These are phyloP conservation scores for Typhlichthys subterraneus DNA, from an alignment of 2,797 vertebrate species.

Conservation along the genomic window DNA sequence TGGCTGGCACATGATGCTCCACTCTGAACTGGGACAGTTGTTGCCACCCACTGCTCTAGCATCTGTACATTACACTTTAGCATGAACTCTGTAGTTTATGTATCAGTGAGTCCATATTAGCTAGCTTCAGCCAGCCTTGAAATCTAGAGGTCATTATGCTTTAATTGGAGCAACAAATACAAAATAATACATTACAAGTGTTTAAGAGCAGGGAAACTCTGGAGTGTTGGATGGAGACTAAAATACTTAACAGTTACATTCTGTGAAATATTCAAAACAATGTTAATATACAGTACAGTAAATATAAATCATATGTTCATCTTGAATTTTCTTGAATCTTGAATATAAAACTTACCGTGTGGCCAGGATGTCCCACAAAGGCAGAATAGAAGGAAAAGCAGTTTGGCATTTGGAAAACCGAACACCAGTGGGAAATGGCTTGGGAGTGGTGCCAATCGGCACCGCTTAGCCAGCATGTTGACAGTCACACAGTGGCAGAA, in stretches of 20 bases:
- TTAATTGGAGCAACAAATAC: no score
- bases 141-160: no score
- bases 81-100: not conserved
- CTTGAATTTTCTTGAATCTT: no score
- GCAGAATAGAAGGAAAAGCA: slow-evolving; percentile 50
- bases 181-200: no score
- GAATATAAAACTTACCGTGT: slow-evolving; percentile 50
- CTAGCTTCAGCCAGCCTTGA: no score
- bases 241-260: no score
- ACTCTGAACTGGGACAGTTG: slow-evolving; percentile 85
- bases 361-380: slow-evolving; percentile 44
- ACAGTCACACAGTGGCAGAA: slow-evolving; percentile 16
- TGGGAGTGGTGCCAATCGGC: slow-evolving; percentile 25
- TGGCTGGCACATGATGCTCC: slow-evolving; percentile 90
- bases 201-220: no score
- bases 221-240: no score
- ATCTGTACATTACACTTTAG: slow-evolving; percentile 51
- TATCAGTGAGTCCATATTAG: not conserved
- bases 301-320: slow-evolving; percentile 19
- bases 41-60: slow-evolving; percentile 79
- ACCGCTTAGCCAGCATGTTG: slow-evolving; percentile 26
- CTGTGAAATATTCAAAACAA: not conserved
- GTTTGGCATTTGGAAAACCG: slow-evolving; percentile 25
- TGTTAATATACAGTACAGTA: slow-evolving; percentile 6
- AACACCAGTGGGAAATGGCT: slow-evolving; percentile 11